Percentiles rank a stretch among this genome's conserved stretches.
Conservation (phyloP, 1,140 invertebrate species). For the Pectinophora gossypiella region DNA sequence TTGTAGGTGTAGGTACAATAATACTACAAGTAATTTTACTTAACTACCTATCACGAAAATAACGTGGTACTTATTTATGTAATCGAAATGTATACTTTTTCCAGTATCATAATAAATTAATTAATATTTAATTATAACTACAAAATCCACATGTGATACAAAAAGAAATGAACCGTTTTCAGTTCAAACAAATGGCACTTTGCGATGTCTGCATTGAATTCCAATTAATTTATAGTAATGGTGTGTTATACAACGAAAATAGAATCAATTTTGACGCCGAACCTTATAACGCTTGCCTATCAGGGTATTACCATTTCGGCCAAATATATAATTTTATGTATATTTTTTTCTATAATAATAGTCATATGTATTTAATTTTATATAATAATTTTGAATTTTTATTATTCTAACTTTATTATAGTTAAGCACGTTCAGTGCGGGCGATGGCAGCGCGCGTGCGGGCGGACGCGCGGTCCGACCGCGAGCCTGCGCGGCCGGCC, state of each 20-base stretch:
- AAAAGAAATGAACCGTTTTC: slow-evolving; percentile 24
- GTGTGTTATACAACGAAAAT: slow-evolving; percentile 25
- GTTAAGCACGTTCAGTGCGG: slow-evolving; percentile 45
- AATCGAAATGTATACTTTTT: slow-evolving; percentile 56
- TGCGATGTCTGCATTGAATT: slow-evolving; percentile 30
- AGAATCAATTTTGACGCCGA: slow-evolving; percentile 69
- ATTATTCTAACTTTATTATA: slow-evolving; percentile 63
- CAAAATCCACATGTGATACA: slow-evolving; percentile 60
- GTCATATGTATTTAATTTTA: slow-evolving; percentile 71
- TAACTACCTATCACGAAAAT: slow-evolving; percentile 70
- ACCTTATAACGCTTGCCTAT: slow-evolving; percentile 68
- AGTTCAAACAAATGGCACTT: slow-evolving; percentile 68
- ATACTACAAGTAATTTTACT: slow-evolving; percentile 55
- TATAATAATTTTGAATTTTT: slow-evolving; percentile 74
- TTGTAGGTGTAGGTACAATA: slow-evolving; percentile 40
- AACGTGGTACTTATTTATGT: slow-evolving; percentile 62
- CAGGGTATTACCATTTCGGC: slow-evolving; percentile 71
- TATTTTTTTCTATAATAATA: slow-evolving; percentile 72
- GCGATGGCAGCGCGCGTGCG: slow-evolving; percentile 16
- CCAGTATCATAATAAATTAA: slow-evolving; percentile 67
- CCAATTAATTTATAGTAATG: background rate
- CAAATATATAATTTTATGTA: slow-evolving; percentile 73
- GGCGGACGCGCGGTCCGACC: background rate
- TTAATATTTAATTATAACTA: slow-evolving; percentile 66
- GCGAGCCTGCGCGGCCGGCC: slow-evolving; percentile 19